Percentiles rank a stretch among this genome's conserved stretches.
Evolutionary conservation across 1,140 invertebrate genomes (phyloP).

Genomic region (Drosophila ohnishii): DNA sequence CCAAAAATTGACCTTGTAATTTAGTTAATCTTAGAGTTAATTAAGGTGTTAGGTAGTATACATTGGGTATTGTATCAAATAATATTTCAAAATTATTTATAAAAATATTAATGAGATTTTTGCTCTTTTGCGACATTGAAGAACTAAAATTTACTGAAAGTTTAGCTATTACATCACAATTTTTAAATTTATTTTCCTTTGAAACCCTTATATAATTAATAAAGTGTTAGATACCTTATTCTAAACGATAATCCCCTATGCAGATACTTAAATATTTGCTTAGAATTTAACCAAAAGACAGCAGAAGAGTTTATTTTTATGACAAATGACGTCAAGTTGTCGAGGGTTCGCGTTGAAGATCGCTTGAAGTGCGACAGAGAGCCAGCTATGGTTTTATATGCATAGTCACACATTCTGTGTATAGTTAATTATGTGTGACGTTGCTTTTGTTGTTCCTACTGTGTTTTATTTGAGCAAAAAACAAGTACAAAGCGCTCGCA

Average conservation of each 20-base stretch:
- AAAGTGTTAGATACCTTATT: neutral
- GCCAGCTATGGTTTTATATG: slow-evolving; percentile 3
- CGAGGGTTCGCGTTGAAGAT: neutral
- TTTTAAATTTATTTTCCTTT: neutral
- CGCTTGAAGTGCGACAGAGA: slow-evolving; percentile 8
- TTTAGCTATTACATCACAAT: neutral
- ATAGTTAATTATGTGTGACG: slow-evolving; percentile 71
- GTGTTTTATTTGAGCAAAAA: slow-evolving; percentile 36
- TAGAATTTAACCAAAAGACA: slow-evolving; percentile 17
- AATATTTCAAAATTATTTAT: neutral
- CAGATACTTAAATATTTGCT: slow-evolving; percentile 38
- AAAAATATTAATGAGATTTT: too few species aligned
- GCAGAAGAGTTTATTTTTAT: slow-evolving; percentile 47
- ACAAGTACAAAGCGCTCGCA: slow-evolving; percentile 43
- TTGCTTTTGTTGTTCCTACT: slow-evolving; percentile 24
- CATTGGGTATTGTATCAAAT: neutral
- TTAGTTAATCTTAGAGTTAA: neutral
- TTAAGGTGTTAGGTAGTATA: too few species aligned
- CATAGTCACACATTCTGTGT: slow-evolving; percentile 35
- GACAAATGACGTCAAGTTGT: slow-evolving; percentile 64
- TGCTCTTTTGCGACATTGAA: neutral
- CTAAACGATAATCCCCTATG: slow-evolving; percentile 7
- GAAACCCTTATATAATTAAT: neutral
- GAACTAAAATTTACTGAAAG: neutral
- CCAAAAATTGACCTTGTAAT: slow-evolving; percentile 13